These are phyloP conservation scores for Rhadina sibilatrix DNA, from an alignment of 2,113 vertebrate species.

Conservation along the genomic window DNA sequence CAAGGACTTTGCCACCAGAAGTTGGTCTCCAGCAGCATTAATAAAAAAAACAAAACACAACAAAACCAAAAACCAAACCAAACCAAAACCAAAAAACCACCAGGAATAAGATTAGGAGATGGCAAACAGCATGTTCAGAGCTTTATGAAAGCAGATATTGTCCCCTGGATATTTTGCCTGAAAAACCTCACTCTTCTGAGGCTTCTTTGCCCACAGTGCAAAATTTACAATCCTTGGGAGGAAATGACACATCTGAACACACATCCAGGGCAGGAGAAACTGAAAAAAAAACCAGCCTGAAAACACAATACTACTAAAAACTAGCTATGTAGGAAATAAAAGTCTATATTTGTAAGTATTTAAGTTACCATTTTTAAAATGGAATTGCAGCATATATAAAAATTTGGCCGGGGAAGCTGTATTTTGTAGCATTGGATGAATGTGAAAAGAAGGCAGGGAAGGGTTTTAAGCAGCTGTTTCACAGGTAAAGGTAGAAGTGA, in stretches of 20 bases:
- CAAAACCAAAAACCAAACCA: background rate
- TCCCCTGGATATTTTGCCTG: slow-evolving; percentile 7
- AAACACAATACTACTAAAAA: background rate
- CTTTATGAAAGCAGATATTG: slow-evolving; percentile 42
- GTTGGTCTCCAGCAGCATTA: slow-evolving; percentile 24
- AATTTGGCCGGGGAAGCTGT: background rate
- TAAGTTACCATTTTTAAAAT: background rate
- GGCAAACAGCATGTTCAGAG: background rate
- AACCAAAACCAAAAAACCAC: rapidly evolving
- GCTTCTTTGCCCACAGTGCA: background rate
- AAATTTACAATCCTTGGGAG: background rate
- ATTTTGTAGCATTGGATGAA: background rate
- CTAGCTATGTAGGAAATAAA: background rate
- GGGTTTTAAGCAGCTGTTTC: background rate
- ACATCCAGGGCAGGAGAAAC: background rate
- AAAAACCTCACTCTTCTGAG: background rate
- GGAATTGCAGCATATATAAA: background rate
- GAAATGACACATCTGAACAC: background rate
- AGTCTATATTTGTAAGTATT: background rate
- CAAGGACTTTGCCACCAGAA: slow-evolving; percentile 60
- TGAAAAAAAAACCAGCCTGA: background rate
- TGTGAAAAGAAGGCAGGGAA: background rate
- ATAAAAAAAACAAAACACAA: background rate
- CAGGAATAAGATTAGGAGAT: slow-evolving; percentile 33
- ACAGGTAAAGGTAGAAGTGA: background rate